These are phyloP conservation scores for Aporrectodea caliginosa DNA, from an alignment of 1,140 invertebrate genomes.

Conservation along the genomic window DNA sequence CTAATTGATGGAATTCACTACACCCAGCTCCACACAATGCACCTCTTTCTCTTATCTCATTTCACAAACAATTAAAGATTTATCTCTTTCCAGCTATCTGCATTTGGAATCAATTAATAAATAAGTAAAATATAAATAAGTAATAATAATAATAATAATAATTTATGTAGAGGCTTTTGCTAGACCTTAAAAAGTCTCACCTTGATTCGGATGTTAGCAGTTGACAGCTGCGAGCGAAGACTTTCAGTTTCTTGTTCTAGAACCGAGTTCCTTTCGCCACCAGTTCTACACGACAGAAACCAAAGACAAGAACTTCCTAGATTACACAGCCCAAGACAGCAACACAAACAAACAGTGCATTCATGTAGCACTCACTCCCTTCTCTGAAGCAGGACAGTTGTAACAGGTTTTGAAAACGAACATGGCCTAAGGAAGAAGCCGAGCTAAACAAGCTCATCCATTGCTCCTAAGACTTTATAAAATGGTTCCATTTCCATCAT, in stretches of 20 bases:
- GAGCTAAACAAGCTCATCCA: too few species aligned
- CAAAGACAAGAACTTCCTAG: not conserved
- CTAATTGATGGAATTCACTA: not conserved
- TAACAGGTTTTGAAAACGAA: not conserved
- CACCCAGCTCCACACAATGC: not conserved
- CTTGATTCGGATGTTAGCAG: not conserved
- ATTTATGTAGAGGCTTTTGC: too few species aligned
- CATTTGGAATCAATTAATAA: not conserved
- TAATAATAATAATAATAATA: not conserved
- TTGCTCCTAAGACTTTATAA: too few species aligned
- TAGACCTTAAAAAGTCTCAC: not conserved
- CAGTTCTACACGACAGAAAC: not conserved
- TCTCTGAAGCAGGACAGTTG: too few species aligned
- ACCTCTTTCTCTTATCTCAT: not conserved
- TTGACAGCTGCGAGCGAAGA: not conserved
- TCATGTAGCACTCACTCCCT: not conserved
- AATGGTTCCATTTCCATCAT: too few species aligned
- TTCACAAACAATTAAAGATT: too few species aligned
- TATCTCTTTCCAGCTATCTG: too few species aligned
- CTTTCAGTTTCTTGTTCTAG: not conserved
- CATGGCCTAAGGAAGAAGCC: not conserved
- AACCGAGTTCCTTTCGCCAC: not conserved
- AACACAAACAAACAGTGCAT: not conserved
- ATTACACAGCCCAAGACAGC: not conserved
- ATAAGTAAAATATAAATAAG: not conserved